Conservation (phyloP, 92 coral and sea anemone genomes). For the Porites evermanni region DNA sequence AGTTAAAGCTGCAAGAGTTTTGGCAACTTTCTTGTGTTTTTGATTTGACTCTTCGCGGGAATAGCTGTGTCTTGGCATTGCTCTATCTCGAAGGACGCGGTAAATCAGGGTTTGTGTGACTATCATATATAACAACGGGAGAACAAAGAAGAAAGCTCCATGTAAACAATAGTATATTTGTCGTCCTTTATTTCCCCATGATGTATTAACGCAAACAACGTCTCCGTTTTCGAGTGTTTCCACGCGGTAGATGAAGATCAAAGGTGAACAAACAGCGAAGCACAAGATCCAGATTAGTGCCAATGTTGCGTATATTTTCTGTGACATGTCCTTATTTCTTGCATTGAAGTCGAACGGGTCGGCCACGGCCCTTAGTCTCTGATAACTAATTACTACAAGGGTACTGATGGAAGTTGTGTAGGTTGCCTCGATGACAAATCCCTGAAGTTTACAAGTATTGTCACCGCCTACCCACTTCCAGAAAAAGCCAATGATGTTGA, state of each 20-base stretch:
- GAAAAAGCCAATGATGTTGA: no score
- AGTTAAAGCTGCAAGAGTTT: constrained; percentile 34
- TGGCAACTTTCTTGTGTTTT: constrained; percentile 35
- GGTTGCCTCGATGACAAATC: no score
- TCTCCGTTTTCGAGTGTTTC: neutral
- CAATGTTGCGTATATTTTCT: neutral
- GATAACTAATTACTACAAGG: no score
- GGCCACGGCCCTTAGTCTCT: no score
- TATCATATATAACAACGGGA: constrained; percentile 25
- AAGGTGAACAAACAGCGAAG: constrained; percentile 33
- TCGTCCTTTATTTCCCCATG: constrained; percentile 38
- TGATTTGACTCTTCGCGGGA: neutral
- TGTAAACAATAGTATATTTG: constrained; percentile 40
- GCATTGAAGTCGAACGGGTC: no score
- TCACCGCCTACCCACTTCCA: no score
- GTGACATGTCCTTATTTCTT: neutral
- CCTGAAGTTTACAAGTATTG: no score
- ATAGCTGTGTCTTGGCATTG: constrained; percentile 10
- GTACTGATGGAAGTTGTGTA: no score
- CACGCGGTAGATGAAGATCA: constrained; percentile 31
- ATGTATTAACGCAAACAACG: constrained; percentile 19
- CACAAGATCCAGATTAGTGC: constrained; percentile 13
- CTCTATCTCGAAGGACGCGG: neutral
- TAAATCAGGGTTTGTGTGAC: neutral
- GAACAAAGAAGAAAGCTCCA: constrained; percentile 9